These are phyloP conservation scores for Sorex fumeus DNA, from an alignment of 2,113 vertebrate genomes.

Conservation along the genomic window DNA sequence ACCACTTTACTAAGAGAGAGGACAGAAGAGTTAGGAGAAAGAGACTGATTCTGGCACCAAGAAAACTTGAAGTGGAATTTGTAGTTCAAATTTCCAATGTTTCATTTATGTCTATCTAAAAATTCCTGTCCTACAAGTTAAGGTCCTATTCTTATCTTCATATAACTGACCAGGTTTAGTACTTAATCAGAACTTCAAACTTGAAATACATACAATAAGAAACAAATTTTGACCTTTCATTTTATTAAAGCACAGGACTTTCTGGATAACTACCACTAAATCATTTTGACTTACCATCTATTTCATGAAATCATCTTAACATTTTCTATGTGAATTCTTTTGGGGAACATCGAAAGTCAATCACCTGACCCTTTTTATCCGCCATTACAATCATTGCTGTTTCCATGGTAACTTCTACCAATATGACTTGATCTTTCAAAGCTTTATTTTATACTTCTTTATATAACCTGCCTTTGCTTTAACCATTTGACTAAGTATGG, in stretches of 20 bases:
- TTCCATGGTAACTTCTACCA: slow-evolving; percentile 23
- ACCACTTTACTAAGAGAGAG: neutral
- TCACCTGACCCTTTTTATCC: neutral
- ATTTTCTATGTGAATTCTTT: slow-evolving; percentile 19
- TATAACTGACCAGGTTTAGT: neutral
- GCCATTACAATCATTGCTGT: slow-evolving; percentile 32
- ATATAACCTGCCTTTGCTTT: neutral
- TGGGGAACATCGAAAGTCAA: neutral
- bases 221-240: neutral
- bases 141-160: neutral
- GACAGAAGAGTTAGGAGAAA: neutral
- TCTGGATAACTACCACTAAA: neutral
- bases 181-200: neutral
- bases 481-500: slow-evolving; percentile 16
- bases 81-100: neutral
- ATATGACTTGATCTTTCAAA: neutral
- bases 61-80: neutral
- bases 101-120: neutral
- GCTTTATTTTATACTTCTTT: neutral
- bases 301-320: slow-evolving; percentile 1
- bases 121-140: neutral
- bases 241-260: neutral
- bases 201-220: neutral
- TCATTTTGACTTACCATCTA: neutral
- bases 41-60: neutral